These are phyloP conservation scores for Idaea dimidiata DNA, from an alignment of 2,888 invertebrate genomes.

Conservation along the genomic window DNA sequence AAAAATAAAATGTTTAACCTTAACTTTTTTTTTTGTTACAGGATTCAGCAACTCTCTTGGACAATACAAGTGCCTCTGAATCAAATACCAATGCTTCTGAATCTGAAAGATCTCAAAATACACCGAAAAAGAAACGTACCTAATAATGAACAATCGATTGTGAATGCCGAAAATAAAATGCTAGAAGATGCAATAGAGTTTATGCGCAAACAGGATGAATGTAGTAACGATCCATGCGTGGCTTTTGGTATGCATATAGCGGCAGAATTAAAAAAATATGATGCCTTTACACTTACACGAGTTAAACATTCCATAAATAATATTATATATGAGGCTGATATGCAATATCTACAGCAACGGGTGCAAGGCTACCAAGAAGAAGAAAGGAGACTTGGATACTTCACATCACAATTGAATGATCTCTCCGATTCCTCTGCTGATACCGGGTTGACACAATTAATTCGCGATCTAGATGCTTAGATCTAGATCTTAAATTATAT, in stretches of 20 bases:
- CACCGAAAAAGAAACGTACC: not conserved
- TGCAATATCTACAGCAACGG: slow-evolving; percentile 4
- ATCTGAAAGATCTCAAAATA: too few species aligned
- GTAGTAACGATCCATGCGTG: slow-evolving; percentile 13
- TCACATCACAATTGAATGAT: slow-evolving; percentile 10
- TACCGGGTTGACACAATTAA: too few species aligned
- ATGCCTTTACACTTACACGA: slow-evolving; percentile 18
- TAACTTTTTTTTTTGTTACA: too few species aligned
- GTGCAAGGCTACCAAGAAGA: slow-evolving; percentile 3
- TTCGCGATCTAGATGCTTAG: too few species aligned
- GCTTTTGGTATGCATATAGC: slow-evolving; percentile 26
- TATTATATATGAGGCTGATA: slow-evolving; percentile 3
- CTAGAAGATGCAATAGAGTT: slow-evolving; percentile 6
- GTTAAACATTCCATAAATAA: slow-evolving; percentile 25
- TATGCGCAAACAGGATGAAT: slow-evolving; percentile 6
- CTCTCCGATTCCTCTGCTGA: not conserved
- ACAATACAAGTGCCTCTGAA: too few species aligned
- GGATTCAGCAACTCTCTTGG: too few species aligned
- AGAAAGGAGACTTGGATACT: slow-evolving; percentile 9
- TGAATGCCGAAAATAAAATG: slow-evolving; percentile 7
- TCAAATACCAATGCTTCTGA: too few species aligned
- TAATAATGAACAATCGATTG: slow-evolving; percentile 2
- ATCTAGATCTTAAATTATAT: too few species aligned
- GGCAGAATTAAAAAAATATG: slow-evolving; percentile 24
- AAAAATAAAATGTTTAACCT: too few species aligned